Conservation (phyloP, 2,797 vertebrate species). For the Chromis chromis region DNA sequence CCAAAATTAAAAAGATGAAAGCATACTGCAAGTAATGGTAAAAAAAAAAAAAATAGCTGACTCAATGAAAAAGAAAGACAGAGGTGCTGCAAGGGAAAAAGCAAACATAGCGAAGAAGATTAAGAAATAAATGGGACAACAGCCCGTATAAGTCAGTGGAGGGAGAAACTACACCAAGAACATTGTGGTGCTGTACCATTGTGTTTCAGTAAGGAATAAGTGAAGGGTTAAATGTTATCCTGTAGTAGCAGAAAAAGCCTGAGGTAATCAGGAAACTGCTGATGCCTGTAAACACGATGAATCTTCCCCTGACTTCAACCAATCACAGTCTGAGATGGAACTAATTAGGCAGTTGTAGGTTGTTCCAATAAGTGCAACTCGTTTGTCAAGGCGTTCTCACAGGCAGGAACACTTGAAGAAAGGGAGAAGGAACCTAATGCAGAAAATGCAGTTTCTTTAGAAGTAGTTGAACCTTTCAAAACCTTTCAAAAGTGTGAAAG, state of each 20-base stretch:
- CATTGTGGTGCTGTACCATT: conserved; percentile 7
- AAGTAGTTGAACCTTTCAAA: conserved; percentile 8
- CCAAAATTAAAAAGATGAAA: conserved; percentile 54
- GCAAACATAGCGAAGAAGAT: conserved; percentile 25
- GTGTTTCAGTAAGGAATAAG: conserved; percentile 42
- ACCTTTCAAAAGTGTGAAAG: background rate
- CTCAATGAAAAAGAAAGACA: conserved; percentile 10
- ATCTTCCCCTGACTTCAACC: conserved; percentile 71
- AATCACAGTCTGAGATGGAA: conserved; percentile 70
- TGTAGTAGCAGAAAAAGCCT: conserved; percentile 56
- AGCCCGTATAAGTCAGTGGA: conserved; percentile 23
- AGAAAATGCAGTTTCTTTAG: conserved; percentile 9
- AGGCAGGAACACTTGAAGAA: conserved; percentile 21
- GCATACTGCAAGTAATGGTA: conserved; percentile 15
- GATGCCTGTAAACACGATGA: conserved; percentile 73
- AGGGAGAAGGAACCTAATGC: conserved; percentile 3
- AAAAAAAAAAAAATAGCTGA: conserved; percentile 45
- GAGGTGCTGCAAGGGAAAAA: background rate
- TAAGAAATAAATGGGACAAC: conserved; percentile 56
- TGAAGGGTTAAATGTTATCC: conserved; percentile 65
- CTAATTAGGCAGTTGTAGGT: conserved; percentile 76
- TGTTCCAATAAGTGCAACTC: conserved; percentile 70
- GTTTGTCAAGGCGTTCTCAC: conserved; percentile 64
- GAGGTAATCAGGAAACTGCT: conserved; percentile 78
- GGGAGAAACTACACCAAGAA: background rate